These are phyloP conservation scores for Phrynocephalus vlangalii DNA, from an alignment of 2,797 vertebrate genomes.

Conservation along the genomic window DNA sequence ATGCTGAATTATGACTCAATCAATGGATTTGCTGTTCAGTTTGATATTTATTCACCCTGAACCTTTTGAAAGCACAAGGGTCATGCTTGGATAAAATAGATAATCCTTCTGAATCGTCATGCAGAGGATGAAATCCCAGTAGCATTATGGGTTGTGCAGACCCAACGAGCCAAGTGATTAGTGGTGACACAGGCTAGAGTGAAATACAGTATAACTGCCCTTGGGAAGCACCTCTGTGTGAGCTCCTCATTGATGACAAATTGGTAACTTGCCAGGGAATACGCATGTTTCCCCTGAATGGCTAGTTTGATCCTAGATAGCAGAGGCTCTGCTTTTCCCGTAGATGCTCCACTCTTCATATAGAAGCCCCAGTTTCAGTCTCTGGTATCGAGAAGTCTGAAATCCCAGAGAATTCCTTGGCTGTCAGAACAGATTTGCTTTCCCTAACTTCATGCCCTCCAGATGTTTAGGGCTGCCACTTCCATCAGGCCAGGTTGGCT, in stretches of 20 bases:
- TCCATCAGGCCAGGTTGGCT: neutral
- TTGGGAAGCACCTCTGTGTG: neutral
- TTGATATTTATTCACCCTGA: neutral
- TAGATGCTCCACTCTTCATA: neutral
- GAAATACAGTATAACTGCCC: neutral
- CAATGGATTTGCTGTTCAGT: neutral
- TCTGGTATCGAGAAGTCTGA: neutral
- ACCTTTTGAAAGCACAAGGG: neutral
- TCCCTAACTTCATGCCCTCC: neutral
- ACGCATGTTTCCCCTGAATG: neutral
- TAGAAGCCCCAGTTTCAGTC: neutral
- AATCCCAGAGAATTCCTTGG: neutral
- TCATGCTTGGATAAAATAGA: conserved; percentile 6
- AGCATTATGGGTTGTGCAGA: neutral
- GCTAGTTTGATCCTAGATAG: no score
- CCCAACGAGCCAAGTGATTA: neutral
- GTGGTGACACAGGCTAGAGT: neutral
- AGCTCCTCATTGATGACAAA: neutral
- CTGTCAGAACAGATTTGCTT: neutral
- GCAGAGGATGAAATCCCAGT: neutral
- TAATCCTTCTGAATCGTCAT: neutral
- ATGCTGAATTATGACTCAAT: neutral
- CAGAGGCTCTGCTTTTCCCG: neutral
- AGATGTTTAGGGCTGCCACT: neutral
- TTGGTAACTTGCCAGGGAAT: neutral